Percentiles rank a stretch among this genome's conserved stretches.
These are phyloP conservation scores for Latrodectus elegans DNA, from an alignment of 2,888 invertebrate species.

Conservation along the genomic window DNA sequence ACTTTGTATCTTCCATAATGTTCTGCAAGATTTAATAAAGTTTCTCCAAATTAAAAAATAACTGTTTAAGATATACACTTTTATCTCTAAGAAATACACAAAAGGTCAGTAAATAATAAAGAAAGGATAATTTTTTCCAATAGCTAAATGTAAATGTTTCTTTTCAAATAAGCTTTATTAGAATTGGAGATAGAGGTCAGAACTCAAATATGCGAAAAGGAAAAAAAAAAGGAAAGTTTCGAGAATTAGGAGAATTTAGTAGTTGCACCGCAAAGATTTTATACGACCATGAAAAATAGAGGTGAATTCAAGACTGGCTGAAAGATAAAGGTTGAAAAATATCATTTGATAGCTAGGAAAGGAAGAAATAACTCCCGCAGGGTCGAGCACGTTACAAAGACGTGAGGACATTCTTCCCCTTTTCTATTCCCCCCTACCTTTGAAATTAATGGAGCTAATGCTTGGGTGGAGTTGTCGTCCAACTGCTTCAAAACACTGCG, in stretches of 20 bases:
- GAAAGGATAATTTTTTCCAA: too few relatives aligned
- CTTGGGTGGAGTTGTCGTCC: conserved; percentile 50
- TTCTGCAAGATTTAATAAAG: too few relatives aligned
- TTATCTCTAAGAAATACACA: too few relatives aligned
- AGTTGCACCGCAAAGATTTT: conserved; percentile 37
- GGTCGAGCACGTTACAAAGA: conserved; percentile 27
- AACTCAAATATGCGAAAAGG: neutral
- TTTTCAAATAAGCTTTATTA: too few relatives aligned
- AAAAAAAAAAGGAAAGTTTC: neutral
- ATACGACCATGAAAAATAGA: conserved; percentile 42
- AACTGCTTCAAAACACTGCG: conserved; percentile 40
- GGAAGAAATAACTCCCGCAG: conserved; percentile 1
- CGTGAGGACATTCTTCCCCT: conserved; percentile 19
- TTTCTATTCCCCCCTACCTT: neutral
- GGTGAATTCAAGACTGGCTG: conserved; percentile 16
- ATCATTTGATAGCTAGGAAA: conserved; percentile 38
- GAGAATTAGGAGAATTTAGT: conserved; percentile 45
- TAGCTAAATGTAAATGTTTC: too few relatives aligned
- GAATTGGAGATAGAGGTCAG: too few relatives aligned
- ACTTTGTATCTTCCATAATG: too few relatives aligned
- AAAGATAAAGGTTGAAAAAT: conserved; percentile 63
- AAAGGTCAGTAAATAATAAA: too few relatives aligned
- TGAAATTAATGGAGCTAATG: conserved; percentile 31
- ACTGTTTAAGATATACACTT: too few relatives aligned
- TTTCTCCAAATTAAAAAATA: too few relatives aligned